Base-by-base conservation (phyloP, 2,888 invertebrate species). In the Patella pellucida region DNA sequence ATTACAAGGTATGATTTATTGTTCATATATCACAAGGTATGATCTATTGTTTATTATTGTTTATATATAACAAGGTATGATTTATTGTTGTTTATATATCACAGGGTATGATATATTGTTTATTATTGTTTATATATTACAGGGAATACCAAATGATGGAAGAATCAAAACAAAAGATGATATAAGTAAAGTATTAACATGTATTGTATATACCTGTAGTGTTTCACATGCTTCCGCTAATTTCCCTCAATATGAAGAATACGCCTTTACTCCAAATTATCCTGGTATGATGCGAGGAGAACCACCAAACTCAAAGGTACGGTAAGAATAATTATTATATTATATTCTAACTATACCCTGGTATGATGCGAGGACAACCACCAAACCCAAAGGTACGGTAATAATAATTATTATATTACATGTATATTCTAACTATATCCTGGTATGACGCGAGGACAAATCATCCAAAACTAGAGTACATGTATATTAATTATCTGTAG, bases 211-310 rank as follows among this genome's bases (percentile, higher is more conserved):
- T 76, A 85, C 87, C 12, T 86, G 87, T 73, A 87, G 87, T 78
- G 86, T 87, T 19, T 83, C 80, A 0, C 88, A 88, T 75, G 87
- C 88, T 0, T 83, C 88, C 3, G 81, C 86, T 23, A 87, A 89
- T 78, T 88, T 88, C 75, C 85, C 85, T 5, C 87, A 88, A 82
- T 89, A 88, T 72, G 88, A 88, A 56, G 86, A 87, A 77, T 89
- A 89, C 71, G 89, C 84, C 16, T 88, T 86, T 78, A 87, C 88
- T 16, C 86, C 87, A 14, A 87, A 89, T 81, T 89, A 88, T 76
- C 87, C 88, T 72, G 85, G 80, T 15, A 76, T 78, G 75, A 76
- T 83, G 81, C 80, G 80, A 69, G 89, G 85, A 51, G 76, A 50
- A 75, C 88, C 84, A 50, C 87, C 85, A 62, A 86, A 74, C 51